phyloP scores from a whole-genome alignment of 2,888 invertebrate species.

The Athripsodes cinereus region DNA sequence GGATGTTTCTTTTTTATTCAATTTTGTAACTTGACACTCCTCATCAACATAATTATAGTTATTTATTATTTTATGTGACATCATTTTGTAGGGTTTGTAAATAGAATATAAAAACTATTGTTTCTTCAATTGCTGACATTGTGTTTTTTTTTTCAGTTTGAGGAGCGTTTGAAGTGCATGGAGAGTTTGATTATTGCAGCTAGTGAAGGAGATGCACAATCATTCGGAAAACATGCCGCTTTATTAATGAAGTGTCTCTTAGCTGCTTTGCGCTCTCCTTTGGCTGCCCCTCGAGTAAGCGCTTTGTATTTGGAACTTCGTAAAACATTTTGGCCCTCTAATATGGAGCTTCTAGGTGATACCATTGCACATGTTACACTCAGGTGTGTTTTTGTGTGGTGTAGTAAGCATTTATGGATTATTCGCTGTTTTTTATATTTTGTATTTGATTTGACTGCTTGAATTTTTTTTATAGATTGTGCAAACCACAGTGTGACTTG shows the following conservation, averaged over 20 bases:
- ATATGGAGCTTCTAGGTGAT: conserved; percentile 46
- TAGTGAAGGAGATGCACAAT: conserved; percentile 43
- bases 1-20: too few relatives aligned
- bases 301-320: conserved; percentile 57
- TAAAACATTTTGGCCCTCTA: conserved; percentile 37
- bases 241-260: conserved; percentile 42
- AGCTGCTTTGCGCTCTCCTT: conserved; percentile 64
- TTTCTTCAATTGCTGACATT: too few relatives aligned
- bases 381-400: conserved; percentile 37
- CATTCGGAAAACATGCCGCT: conserved; percentile 21
- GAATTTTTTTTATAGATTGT: conserved; percentile 41
- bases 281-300: conserved; percentile 65
- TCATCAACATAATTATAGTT: neutral
- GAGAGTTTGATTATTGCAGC: conserved; percentile 48
- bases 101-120: too few relatives aligned
- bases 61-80: too few relatives aligned
- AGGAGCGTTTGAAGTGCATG: conserved; percentile 37
- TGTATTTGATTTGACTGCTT: neutral
- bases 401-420: neutral
- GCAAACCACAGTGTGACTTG: conserved; percentile 75
- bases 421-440: neutral
- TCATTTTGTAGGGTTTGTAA: too few relatives aligned
- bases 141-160: conserved; percentile 27
- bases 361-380: conserved; percentile 68
- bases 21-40: neutral